Base-by-base conservation (phyloP, 2,797 vertebrate species). In the Chrysocyon brachyurus region DNA sequence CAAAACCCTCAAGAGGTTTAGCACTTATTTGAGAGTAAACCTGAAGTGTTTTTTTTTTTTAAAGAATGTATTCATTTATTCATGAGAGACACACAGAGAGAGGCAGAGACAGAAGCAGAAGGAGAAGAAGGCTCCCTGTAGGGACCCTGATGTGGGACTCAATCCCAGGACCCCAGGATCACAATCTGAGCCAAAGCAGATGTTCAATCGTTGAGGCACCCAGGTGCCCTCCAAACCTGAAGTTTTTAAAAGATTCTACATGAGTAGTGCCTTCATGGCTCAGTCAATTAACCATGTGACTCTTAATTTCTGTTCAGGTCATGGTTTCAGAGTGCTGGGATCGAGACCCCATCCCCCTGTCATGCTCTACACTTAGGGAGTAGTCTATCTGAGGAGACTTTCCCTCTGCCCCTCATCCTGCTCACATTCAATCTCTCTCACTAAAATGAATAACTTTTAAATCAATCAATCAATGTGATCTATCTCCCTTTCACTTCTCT, bases 21-120 rank as follows among this genome's bases (percentile, higher is more conserved):
- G 52, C 16, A 84, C 68, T 88, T 78, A n/a, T 77, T 88, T 88
- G 24, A 73, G 31, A 82, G 52, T 82, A 83, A 92, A 59, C 15
- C 26, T 11, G n/a, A 57, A 87, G 15, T 36, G 63, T 94, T 64
- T 81, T 46, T 46, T 46, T 46, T 46, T 46, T 46, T 46, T 7
- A 46, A 46, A 46, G 6, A 46, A 46, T 46, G 40, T 46, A 46
- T 46, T 46, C 8, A 46, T 46, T 46, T 46, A 46, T 46, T 46
- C 7, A 46, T 46, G 40, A 46, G 40, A 46, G 40, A 46, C 40
- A 46, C 6, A 46, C 40, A 40, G 40, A 40, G 40, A 46, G 40
- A 46, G 6, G 40, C 40, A 46, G 40, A 46, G 6, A 46, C 40
- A 46, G 40, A 46, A 7, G 40, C 40, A 46, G 40, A 46, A 46